Evolutionary conservation across 2,888 invertebrate genomes (phyloP), one percentile per base, ranked within the genome.

Genomic region (Thereva unica): DNA sequence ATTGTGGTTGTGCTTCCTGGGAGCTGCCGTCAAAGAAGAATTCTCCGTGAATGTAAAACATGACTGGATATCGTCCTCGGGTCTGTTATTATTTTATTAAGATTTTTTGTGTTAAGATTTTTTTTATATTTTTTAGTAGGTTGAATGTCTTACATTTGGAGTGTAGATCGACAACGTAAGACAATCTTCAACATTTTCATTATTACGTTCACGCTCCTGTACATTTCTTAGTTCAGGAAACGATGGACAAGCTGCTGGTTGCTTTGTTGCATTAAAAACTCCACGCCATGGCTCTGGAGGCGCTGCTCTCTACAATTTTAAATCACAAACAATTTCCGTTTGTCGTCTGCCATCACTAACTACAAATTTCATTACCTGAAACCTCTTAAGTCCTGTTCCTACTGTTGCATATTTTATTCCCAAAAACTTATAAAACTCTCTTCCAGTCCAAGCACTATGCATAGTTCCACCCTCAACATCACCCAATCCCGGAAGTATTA

Each of bases 41-140:
- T 70, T 83, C 83, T 42, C 83, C 83, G 68, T 82, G 82, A 34
- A 82, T 75, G 67, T 78, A 82, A 5, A 83, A 77, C 75, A 83
- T 74, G 1, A 83, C 82, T 0, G 83, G 82, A 68, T 76, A 72
- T 6, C 70, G 68, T 3, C 68, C 72, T 1, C 71, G 69, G 3
- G 72, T 65, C 75, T 75, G 56, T 12, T 68, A 64, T 6, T 10
- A 44, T 12, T 37, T 38, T 53, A 45, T 23, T 23, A 23, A 23
- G 23, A 2, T 2, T 23, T 23, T 23, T 23, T 23, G 1, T 23
- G 23, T 23, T 23, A 23, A 23, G 23, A 23, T 2, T 23, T 1
- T n/a, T 23, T 23, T 23, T 23, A 23, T 23, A 2, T 23, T 23
- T 23, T 23, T 23, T 23, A 23, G 2, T 9, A n/a, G 23, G 40